Base-by-base conservation (phyloP, 2,113 vertebrate genomes). In the Strix aluco region DNA sequence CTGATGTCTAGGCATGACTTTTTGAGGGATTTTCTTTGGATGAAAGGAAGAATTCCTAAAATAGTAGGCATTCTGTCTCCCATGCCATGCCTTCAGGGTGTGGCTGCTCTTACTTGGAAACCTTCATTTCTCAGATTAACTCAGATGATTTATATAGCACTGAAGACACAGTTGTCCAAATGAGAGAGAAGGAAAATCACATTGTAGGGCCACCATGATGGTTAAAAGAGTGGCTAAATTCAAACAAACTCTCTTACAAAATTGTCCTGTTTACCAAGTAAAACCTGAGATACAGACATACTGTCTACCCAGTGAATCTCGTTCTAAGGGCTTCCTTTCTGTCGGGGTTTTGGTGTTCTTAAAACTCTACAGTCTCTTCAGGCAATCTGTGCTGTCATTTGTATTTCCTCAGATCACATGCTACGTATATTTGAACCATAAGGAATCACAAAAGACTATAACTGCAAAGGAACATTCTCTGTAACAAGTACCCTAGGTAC, bases 21-120 rank as follows among this genome's bases (percentile, higher is more conserved):
- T 97, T 90, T 96, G 88, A 98, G 94, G 86, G 96, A 95, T 98
- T 97, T 98, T 97, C 96, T 97, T 92, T 95, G 92, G 90, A 95
- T 91, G 94, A 96, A 89, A 94, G 92, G 88, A 96, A 88, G 74
- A 92, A 96, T 96, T 92, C 95, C 86, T 96, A 94, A 97, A 91
- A 96, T 92, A 96, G 90, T 92, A 95, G 86, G 93, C 97, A 97
- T 97, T 97, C 96, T 97, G 96, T 92, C 92, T 98, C 97, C 92
- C 82, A 93, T 88, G 84, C 95, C 92, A 90, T 88, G 89, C 91
- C 95, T 94, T 86, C 90, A 86, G 97, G 97, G 97, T 97, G 98
- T 94, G 86, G 94, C 71, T 5, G 3, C 88, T 89, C 95, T 86
- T 85, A 94, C 92, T 97, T 97, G 96, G 97, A 97, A 90, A 88